These are phyloP conservation scores for Galerucella nymphaeae DNA, from an alignment of 2,888 invertebrate species.

Conservation along the genomic window DNA sequence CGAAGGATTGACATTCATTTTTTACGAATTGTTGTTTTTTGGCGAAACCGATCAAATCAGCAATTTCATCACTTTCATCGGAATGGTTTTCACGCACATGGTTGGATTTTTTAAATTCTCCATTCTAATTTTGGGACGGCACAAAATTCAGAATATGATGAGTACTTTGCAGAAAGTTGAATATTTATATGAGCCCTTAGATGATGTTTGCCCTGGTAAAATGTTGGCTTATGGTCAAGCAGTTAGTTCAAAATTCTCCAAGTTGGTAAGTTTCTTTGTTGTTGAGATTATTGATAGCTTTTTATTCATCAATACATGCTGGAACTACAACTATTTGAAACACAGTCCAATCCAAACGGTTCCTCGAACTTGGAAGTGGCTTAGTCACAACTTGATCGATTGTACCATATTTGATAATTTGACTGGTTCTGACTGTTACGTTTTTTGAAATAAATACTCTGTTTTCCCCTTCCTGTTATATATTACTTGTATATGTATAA, in stretches of 20 bases:
- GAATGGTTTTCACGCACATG: constrained; percentile 49
- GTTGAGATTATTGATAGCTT: too few species aligned
- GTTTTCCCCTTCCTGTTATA: too few species aligned
- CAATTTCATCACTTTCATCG: constrained; percentile 45
- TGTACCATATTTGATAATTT: too few species aligned
- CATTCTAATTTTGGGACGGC: constrained; percentile 38
- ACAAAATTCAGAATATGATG: constrained; percentile 32
- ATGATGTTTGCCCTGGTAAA: constrained; percentile 43
- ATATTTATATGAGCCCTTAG: constrained; percentile 31
- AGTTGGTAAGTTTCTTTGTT: constrained; percentile 24
- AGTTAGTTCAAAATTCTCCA: constrained; percentile 26
- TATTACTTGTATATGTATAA: too few species aligned
- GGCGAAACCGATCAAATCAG: constrained; percentile 31
- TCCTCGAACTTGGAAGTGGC: too few species aligned
- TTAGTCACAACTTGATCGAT: too few species aligned
- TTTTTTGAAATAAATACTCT: too few species aligned
- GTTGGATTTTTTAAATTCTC: constrained; percentile 48
- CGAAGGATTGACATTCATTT: constrained; percentile 22
- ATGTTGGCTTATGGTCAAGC: constrained; percentile 33
- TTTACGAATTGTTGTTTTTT: constrained; percentile 38
- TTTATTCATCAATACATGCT: too few species aligned
- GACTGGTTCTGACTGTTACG: too few species aligned
- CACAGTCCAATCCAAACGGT: too few species aligned
- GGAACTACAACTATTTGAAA: too few species aligned
- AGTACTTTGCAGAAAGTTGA: constrained; percentile 32